Percentiles rank a stretch among this genome's conserved stretches.
phyloP scores from a whole-genome alignment of 2,888 invertebrate genomes.

The Xestoiulus laeticollis region DNA sequence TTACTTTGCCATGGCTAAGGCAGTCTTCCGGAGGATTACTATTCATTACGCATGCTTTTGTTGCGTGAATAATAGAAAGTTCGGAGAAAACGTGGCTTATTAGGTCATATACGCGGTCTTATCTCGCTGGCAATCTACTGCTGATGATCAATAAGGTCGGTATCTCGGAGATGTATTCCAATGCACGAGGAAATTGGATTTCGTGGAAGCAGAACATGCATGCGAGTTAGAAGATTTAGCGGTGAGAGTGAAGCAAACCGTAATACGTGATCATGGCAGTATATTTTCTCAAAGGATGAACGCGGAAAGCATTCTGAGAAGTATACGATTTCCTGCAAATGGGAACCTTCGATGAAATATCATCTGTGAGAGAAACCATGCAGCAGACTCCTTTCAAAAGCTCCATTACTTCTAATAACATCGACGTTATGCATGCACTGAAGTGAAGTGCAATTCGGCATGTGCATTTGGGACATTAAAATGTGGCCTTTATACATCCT shows the following conservation, averaged over 20 bases:
- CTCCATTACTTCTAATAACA: too few species aligned
- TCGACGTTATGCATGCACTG: too few species aligned
- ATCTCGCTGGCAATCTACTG: not conserved
- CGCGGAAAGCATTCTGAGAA: not conserved
- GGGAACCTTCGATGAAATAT: not conserved
- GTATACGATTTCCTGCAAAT: not conserved
- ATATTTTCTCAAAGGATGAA: not conserved
- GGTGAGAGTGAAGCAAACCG: not conserved
- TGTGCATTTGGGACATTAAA: too few species aligned
- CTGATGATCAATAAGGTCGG: constrained; percentile 8
- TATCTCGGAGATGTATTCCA: not conserved
- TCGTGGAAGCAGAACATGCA: not conserved
- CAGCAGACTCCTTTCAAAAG: too few species aligned
- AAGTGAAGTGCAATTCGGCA: too few species aligned
- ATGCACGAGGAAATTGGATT: not conserved
- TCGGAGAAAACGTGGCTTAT: not conserved
- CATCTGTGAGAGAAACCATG: not conserved
- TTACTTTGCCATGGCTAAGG: not conserved
- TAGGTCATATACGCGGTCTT: constrained; percentile 13
- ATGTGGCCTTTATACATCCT: too few species aligned
- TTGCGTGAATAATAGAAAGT: not conserved
- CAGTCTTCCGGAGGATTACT: not conserved
- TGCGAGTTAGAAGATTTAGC: not conserved
- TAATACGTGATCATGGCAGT: not conserved
- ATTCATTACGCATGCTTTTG: not conserved